Evolutionary conservation across 2,797 vertebrate species (phyloP).

Genomic region (Microctenopoma steveboyesi): DNA sequence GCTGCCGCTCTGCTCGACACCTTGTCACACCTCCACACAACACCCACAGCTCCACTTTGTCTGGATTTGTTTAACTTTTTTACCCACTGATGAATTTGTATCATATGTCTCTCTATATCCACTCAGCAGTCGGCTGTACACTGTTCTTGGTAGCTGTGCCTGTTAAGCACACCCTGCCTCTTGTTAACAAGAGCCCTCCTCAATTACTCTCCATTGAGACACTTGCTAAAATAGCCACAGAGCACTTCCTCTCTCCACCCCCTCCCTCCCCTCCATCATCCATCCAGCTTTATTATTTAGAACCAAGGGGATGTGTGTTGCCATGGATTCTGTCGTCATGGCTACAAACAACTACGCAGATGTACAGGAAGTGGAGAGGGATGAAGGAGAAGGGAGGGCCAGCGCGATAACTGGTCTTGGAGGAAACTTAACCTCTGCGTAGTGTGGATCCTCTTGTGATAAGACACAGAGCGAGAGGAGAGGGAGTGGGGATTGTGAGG

Average conservation of each 20-base stretch:
- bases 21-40: constrained; percentile 10
- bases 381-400: constrained; percentile 22
- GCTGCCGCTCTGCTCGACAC: constrained; percentile 12
- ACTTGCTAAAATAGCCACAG: constrained; percentile 59
- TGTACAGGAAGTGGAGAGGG: constrained; percentile 60
- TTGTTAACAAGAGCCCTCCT: constrained; percentile 55
- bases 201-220: constrained; percentile 59
- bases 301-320: constrained; percentile 72
- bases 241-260: constrained; percentile 14
- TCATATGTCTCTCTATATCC: neutral
- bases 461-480: constrained; percentile 2
- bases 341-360: constrained; percentile 81
- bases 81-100: constrained; percentile 13
- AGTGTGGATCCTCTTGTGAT: constrained; percentile 43
- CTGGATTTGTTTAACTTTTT: constrained; percentile 12
- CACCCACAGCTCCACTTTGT: constrained; percentile 9
- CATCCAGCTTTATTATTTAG: constrained; percentile 74
- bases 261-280: constrained; percentile 32
- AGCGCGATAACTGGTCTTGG: constrained; percentile 21
- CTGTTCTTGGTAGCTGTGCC: neutral
- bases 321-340: constrained; percentile 81
- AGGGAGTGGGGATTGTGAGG: constrained; percentile 6
- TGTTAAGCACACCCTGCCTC: constrained; percentile 35
- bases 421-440: constrained; percentile 48
- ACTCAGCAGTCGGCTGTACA: neutral